Evolutionary conservation across 2,113 vertebrate genomes (phyloP).

Genomic region (Eurypyga helias): DNA sequence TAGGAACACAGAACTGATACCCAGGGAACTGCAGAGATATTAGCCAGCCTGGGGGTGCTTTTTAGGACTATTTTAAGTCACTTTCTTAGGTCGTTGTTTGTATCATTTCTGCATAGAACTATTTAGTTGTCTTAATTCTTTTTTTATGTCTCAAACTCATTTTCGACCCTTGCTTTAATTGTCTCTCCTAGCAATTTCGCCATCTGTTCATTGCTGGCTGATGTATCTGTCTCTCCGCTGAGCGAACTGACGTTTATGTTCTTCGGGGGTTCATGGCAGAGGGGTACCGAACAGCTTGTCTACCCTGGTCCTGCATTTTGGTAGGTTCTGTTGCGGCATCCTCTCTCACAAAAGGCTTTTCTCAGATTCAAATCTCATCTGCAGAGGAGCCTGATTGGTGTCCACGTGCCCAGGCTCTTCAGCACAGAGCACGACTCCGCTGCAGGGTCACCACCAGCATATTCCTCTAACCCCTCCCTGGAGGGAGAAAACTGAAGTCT

Average conservation of each 20-base stretch:
- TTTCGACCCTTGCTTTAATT: constrained; percentile 4
- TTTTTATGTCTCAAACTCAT: neutral
- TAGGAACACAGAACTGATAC: neutral
- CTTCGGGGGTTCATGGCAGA: neutral
- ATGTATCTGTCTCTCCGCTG: neutral
- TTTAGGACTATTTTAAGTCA: neutral
- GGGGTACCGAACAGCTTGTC: neutral
- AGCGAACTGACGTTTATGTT: neutral
- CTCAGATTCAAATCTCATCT: neutral
- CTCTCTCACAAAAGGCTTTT: neutral
- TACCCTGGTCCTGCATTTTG: neutral
- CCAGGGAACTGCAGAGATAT: neutral
- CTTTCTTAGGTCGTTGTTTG: neutral
- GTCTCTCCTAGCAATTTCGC: neutral
- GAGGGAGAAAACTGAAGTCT: neutral
- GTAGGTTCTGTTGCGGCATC: neutral
- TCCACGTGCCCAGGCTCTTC: neutral
- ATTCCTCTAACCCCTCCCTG: neutral
- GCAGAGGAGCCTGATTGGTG: neutral
- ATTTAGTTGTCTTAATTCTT: neutral
- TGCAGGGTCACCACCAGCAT: too few species aligned
- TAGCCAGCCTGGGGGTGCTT: neutral
- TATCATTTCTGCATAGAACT: neutral
- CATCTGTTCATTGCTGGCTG: constrained; percentile 41
- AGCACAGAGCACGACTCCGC: neutral